Base-by-base conservation (phyloP, 2,113 vertebrate species). In the Corythaeola cristata region DNA sequence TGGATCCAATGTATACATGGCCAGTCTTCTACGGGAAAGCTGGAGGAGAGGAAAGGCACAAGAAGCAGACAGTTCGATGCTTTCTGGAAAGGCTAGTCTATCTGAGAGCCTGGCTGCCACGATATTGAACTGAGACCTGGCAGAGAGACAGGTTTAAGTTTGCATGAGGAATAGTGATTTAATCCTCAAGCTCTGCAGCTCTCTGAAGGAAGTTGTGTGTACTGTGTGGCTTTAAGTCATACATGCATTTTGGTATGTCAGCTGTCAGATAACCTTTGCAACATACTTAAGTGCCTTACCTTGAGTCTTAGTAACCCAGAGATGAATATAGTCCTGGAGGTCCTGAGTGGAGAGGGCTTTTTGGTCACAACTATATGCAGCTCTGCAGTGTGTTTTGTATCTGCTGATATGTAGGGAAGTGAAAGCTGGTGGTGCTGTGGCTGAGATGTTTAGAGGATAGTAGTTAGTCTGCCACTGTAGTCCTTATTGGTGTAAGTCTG, bases 201-300 rank as follows among this genome's bases (percentile, higher is more conserved):
- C 19, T 62, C 27, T 60, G 58, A 60, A 47, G 6, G 75, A 37
- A 83, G n/a, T 17, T 88, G 8, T 24, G 5, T 21, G 30, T 67
- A 24, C 44, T 80, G 20, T 6, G 20, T 39, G 35, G 32, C 49
- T 92, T 68, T 47, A 67, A 85, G 18, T n/a, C 8, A 23, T 24
- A 39, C 0, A 0, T 2, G 0, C 5, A 1, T 45, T 81, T 87
- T 75, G n/a, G 6, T 49, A 8, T 24, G 18, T 12, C 7, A 23
- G 7, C 11, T 87, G 41, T 24, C 4, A 37, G 44, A 12, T 73
- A 41, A 56, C 15, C 21, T 90, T 63, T 10, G 19, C 6, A 47
- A 5, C 9, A 5, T 0, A 58, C 21, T 26, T 78, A 47, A 87
- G 63, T 52, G 26, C 9, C 15, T 85, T 1, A 0, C 12, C 10